These are phyloP conservation scores for Heliangelus exortis DNA, from an alignment of 2,797 vertebrate genomes.

Conservation along the genomic window DNA sequence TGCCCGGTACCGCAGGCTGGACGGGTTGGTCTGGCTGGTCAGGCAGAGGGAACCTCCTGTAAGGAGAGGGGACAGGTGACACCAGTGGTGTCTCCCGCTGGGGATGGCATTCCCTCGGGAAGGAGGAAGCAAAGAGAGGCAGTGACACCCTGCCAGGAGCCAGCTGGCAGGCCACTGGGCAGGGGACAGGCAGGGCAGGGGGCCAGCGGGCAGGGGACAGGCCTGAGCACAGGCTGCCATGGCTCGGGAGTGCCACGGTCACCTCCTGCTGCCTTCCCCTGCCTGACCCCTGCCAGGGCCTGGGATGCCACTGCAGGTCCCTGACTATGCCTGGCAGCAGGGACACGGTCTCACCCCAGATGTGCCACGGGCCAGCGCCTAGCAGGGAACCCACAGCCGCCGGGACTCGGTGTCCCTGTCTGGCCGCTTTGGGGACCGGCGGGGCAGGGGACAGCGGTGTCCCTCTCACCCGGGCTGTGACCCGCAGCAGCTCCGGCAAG, in stretches of 20 bases:
- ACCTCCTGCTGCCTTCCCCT: neutral
- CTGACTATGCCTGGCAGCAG: too few relatives aligned
- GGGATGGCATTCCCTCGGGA: too few relatives aligned
- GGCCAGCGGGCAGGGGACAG: neutral
- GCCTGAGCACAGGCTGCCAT: neutral
- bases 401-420: neutral
- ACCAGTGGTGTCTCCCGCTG: fast-evolving
- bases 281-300: neutral
- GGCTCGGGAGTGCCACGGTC: neutral
- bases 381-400: neutral
- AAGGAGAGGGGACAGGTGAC: neutral
- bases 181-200: too few relatives aligned
- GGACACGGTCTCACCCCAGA: neutral
- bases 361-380: neutral
- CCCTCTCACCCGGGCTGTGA: conserved; percentile 84
- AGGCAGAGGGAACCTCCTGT: conserved; percentile 91
- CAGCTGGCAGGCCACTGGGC: neutral
- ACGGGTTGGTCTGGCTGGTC: conserved; percentile 85
- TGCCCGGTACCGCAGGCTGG: conserved; percentile 84
- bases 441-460: neutral
- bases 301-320: fast-evolving
- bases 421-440: neutral
- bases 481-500: conserved; percentile 82
- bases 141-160: neutral
- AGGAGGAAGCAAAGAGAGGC: neutral